Evolutionary conservation across 1,140 invertebrate species (phyloP), one percentile per base, ranked within the genome.

Genomic region (Lasioglossum baleicum): DNA sequence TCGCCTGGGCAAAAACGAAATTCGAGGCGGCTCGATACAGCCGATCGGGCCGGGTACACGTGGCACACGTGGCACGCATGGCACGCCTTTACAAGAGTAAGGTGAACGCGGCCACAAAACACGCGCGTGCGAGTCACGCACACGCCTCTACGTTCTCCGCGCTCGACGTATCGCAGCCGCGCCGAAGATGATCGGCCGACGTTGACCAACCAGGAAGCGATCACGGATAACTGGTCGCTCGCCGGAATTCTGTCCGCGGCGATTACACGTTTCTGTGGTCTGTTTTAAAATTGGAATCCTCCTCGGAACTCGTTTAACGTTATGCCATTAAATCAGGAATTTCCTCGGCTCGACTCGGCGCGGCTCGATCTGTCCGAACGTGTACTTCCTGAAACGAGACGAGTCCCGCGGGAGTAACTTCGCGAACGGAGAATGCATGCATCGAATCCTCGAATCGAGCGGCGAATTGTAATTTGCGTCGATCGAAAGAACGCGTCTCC

Each of bases 131-230:
- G 17, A n/a, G 17, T 7, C 31, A 26, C 35, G 35, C 53, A 65
- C 17, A 66, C 22, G 48, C 42, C 17, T 2, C 44, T 48, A 48
- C 44, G 56, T 0, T n/a, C 56, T 6, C 6, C n/a, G 67, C 17
- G n/a, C 15, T 26, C 22, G 51, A 2, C 22, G 51, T 76, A 68
- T 64, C 51, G 73, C 26, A 53, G 51, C 51, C 51, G 51, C 56
- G 56, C 11, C 58, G 56, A 81, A 79, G 80, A 75, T 66, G 70
- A 67, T 75, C 72, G 75, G 71, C 79, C 78, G 81, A 87, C 85
- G 70, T 73, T 66, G 75, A 77, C 85, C 78, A 84, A 87, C 88
- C 88, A 88, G 87, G 88, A 88, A 88, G 87, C 79, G 67, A 88
- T 81, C 85, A 82, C 63, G 80, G 64, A 84, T 81, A 83, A 88